Conservation (phyloP, 2,113 vertebrate genomes). For the Aviceda subcristata region DNA sequence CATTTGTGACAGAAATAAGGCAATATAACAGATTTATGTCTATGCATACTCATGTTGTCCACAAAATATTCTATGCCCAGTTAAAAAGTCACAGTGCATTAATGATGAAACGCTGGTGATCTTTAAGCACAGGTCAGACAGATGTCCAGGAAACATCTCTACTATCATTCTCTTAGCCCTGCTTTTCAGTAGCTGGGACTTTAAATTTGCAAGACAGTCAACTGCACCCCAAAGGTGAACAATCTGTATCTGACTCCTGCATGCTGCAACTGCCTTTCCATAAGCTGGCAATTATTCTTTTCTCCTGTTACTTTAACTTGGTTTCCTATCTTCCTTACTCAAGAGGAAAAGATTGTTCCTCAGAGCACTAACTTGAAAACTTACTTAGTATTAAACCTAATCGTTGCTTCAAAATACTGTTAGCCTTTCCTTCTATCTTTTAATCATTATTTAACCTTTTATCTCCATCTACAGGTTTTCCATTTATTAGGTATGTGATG, state of each 20-base stretch:
- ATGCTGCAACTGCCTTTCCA: conserved; percentile 18
- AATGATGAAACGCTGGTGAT: background rate
- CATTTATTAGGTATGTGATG: background rate
- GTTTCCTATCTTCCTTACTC: background rate
- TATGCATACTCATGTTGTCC: background rate
- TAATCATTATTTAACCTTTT: background rate
- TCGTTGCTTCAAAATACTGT: background rate
- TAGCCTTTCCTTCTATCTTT: background rate
- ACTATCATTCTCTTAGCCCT: background rate
- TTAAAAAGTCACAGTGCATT: background rate
- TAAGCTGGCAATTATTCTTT: conserved; percentile 37
- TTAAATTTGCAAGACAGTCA: conserved; percentile 20
- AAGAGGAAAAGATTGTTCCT: background rate
- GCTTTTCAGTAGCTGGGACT: conserved; percentile 33
- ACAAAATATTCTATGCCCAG: background rate
- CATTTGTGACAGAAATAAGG: background rate
- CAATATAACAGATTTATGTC: background rate
- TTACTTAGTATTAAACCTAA: background rate
- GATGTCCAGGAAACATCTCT: background rate
- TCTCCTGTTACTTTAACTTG: background rate
- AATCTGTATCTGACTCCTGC: conserved; percentile 21
- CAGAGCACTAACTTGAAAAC: background rate
- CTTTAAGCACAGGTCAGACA: background rate
- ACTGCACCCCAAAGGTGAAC: conserved; percentile 17
- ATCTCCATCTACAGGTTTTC: background rate